These are phyloP conservation scores for Menidia beryllina DNA, from an alignment of 2,113 vertebrate species.

Conservation along the genomic window DNA sequence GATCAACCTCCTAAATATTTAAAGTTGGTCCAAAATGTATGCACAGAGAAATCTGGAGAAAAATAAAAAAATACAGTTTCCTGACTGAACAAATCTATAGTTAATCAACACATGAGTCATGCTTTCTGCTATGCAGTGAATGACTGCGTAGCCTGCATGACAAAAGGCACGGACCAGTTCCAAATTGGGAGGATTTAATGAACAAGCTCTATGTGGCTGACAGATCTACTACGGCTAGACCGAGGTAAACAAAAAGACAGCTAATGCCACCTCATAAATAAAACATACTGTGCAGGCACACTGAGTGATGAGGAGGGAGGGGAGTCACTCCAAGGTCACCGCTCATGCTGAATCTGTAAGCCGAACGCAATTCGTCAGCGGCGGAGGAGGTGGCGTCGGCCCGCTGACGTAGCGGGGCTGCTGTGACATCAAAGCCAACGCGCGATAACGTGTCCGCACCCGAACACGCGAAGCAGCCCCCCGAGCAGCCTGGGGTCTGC, in stretches of 20 bases:
- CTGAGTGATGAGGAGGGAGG: constrained; percentile 39
- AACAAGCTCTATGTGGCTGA: constrained; percentile 2
- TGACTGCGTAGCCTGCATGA: background rate
- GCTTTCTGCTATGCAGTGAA: constrained; percentile 2
- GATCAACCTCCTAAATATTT: constrained; percentile 48
- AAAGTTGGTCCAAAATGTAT: constrained; percentile 2
- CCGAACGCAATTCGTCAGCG: constrained; percentile 47
- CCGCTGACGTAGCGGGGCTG: constrained; percentile 1
- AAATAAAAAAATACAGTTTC: background rate
- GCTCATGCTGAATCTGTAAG: constrained; percentile 40
- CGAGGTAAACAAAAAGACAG: constrained; percentile 26
- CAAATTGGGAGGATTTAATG: constrained; percentile 27
- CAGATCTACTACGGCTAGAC: constrained; percentile 25
- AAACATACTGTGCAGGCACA: constrained; percentile 47
- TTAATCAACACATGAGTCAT: background rate
- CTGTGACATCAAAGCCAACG: constrained; percentile 7
- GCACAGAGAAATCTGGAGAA: constrained; percentile 2
- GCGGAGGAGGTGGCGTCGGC: constrained; percentile 24
- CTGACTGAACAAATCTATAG: background rate
- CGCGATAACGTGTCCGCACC: constrained; percentile 2
- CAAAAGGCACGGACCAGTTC: background rate
- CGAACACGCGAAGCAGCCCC: too few species aligned
- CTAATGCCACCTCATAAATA: constrained; percentile 49
- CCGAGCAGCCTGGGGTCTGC: constrained; percentile 7
- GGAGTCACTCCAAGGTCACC: constrained; percentile 52